Base-by-base conservation (phyloP, 2,797 vertebrate genomes). In the Xyrichtys novacula region DNA sequence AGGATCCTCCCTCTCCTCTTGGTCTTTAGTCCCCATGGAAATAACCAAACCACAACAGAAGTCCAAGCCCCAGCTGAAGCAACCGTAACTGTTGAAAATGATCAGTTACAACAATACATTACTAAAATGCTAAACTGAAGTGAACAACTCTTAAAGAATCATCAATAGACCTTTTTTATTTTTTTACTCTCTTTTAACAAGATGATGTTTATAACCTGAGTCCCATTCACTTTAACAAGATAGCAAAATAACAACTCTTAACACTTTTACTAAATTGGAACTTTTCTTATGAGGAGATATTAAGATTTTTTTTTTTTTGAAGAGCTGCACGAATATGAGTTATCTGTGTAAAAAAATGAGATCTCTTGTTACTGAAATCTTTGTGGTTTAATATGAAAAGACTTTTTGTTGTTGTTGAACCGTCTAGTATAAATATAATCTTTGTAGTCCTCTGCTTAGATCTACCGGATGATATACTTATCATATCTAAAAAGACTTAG, bases 1-100 rank as follows among this genome's bases (percentile, higher is more conserved):
- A 78, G 69, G 83, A 70, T 82, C 88, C 91, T 86, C 91, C 89
- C 80, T 78, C 89, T 82, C 47, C 62, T 57, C 63, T 76, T 58
- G 57, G 60, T 65, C 65, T 7, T 61, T 32, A 61, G 93, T 93
- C 93, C 84, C 92, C 91, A 92, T 92, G 90, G 94, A 88, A 88
- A 93, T 88, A 69, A 59, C 52, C 22, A 80, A 88, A 83, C 78
- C 74, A 87, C 76, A 88, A 90, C 83, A 91, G 48, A 74, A 65
- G 74, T 71, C 79, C 84, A n/a, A 66, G 71, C 38, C 65, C 68
- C 75, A 60, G 59, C 74, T 38, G 54, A 39, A 63, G 67, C 67
- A 36, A 62, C 58, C 54, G 68, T 65, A n/a, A 78, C 83, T 82
- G 70, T 62, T 57, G 12, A 59, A 53, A 22, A 26, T 84, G 90